A percentile compares a stretch with the other conserved stretches of the same genome.
phyloP scores from a whole-genome alignment of 2,113 vertebrate species.

The Scatophagus argus region DNA sequence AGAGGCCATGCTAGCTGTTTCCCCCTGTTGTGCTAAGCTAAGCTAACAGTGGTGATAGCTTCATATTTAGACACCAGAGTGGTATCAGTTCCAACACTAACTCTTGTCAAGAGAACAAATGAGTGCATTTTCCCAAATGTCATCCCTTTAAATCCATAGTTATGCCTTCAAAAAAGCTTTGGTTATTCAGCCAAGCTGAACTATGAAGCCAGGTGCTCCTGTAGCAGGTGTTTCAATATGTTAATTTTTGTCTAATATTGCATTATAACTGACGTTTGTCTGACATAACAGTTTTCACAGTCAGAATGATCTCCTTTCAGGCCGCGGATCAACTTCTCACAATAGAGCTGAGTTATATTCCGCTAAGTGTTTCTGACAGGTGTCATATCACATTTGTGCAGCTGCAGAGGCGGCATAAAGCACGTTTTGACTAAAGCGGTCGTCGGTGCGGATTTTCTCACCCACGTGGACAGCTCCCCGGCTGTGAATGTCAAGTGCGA shows the following conservation, averaged over 20 bases:
- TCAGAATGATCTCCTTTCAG: slow-evolving; percentile 15
- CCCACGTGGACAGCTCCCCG: slow-evolving; percentile 49
- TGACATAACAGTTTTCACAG: slow-evolving; percentile 13
- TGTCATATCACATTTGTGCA: slow-evolving; percentile 64
- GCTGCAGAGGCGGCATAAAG: slow-evolving; percentile 36
- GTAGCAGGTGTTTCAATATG: neutral
- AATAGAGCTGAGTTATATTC: slow-evolving; percentile 29
- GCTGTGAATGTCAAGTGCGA: slow-evolving; percentile 63
- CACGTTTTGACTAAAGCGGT: slow-evolving; percentile 26
- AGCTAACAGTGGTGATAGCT: neutral
- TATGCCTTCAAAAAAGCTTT: no score
- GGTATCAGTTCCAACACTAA: neutral
- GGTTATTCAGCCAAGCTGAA: no score
- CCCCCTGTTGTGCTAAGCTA: neutral
- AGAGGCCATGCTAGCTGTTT: neutral
- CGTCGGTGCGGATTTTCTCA: slow-evolving; percentile 54
- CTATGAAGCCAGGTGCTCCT: slow-evolving; percentile 19
- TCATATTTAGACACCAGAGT: neutral
- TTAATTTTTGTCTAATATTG: neutral
- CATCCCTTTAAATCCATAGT: neutral
- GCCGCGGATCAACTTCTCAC: slow-evolving; percentile 38
- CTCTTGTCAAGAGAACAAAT: neutral
- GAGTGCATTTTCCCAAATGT: neutral
- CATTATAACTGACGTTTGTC: neutral
- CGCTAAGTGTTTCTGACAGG: slow-evolving; percentile 62